Base-by-base conservation (phyloP, 1,140 invertebrate species). In the Oscheius sp. region DNA sequence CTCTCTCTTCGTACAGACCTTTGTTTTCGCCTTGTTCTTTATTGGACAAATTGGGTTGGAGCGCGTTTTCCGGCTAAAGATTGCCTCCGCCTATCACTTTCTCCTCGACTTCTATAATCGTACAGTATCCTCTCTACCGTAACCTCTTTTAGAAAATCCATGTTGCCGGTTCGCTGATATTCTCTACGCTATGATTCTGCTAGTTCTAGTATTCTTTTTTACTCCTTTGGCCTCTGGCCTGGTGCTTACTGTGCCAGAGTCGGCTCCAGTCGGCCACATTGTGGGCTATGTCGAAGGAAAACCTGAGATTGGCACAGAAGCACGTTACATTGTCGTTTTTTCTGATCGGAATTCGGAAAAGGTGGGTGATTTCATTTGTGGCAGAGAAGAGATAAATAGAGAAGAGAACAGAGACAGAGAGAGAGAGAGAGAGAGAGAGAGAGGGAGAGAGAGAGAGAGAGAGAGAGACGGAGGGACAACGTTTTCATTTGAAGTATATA, bases 281-380 rank as follows among this genome's bases (percentile, higher is more conserved):
- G 52, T 71, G 10, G 69, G 69, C 31, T 71, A 58, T 42, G 59
- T 71, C 10, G 58, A 59, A 1, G 69, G 69, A 23, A 64, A 49
- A 28, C 23, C 35, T 18, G 32, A 63, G 29, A 29, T 61, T 29
- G 58, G 52, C 15, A 26, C 34, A 26, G 32, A 34, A 15, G 45
- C 69, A 26, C 34, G 45, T 15, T 71, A 71, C 38, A 49, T 71
- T 29, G 62, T 71, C 10, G 61, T 71, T 1, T 71, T 71, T 29
- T 61, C 69, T 13, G 69, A 71, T 62, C 52, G 59, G 34, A 32
- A 45, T 20, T 34, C 69, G 29, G 58, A 59, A 1, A 71, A 71
- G 34, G 69, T 71, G 61, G 35, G 69, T 59, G 31, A 31, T 58
- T 58, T 55, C 28, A 20, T 1, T 62, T 62, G 1, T n/a, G n/a